Evolutionary conservation across 2,888 invertebrate genomes (phyloP).

Genomic region (Zaprionus bogoriensis): DNA sequence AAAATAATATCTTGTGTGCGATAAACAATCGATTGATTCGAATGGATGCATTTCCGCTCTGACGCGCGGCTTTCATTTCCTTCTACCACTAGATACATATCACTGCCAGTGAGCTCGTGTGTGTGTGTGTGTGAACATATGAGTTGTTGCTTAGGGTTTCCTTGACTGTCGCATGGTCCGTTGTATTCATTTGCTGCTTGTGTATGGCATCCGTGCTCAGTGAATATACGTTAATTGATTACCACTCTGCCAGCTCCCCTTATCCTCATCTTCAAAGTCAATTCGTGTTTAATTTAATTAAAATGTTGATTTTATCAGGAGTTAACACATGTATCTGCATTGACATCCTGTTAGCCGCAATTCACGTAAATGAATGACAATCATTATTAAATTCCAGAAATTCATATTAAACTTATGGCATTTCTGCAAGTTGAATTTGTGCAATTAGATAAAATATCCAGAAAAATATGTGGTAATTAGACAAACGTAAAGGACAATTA

Average conservation of each 20-base stretch:
- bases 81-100: conserved; percentile 1
- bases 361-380: background rate
- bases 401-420: background rate
- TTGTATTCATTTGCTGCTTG: conserved; percentile 30
- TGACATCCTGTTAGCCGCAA: background rate
- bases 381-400: background rate
- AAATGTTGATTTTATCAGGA: conserved; percentile 65
- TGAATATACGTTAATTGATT: conserved; percentile 51
- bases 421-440: background rate
- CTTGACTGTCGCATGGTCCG: conserved; percentile 13
- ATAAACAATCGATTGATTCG: conserved; percentile 13
- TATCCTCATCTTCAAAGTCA: conserved; percentile 47
- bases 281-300: conserved; percentile 66
- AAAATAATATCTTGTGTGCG: background rate
- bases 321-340: background rate
- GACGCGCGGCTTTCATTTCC: conserved; percentile 24
- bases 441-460: background rate
- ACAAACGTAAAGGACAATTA: too few relatives aligned
- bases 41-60: conserved; percentile 24
- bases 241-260: conserved; percentile 1
- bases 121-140: conserved; percentile 3
- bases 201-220: conserved; percentile 50
- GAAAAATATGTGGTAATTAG: background rate
- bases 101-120: background rate
- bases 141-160: conserved; percentile 18